Base-by-base conservation (phyloP, 2,888 invertebrate species). In the Drosophila kambysellisi region DNA sequence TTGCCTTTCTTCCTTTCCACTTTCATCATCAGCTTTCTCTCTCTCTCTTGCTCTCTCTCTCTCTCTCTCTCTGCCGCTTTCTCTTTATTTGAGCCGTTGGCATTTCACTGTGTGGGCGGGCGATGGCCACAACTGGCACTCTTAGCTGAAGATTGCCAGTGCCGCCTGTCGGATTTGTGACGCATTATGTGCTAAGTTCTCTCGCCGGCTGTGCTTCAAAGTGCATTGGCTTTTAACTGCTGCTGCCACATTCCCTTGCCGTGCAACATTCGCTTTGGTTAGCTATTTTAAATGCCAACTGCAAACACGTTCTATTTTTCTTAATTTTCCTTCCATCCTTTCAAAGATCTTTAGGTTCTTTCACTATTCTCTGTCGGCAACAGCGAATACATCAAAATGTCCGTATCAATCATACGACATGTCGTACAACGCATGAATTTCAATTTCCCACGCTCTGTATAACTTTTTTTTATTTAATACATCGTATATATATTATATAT, bases 331-430 rank as follows among this genome's bases (percentile, higher is more conserved):
- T 9, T 25, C 25, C 41, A 17, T 68, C 66, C 50, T 20, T 20
- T 51, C 8, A 52, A 17, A 33, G 41, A 6, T 17, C 17, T 15
- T n/a, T 52, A 25, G 25, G 25, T 25, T 25, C 20, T 25, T 25
- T 25, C 43, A 30, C 33, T 30, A 11, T 30, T 54, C 52, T n/a
- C 52, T n/a, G 50, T 17, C 1, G 20, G 8, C 46, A n/a, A 35
- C 56, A 30, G 30, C 20, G 20, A 59, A 58, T 61, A 52, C 46
- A 73, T 71, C 61, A 56, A 51, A 62, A 71, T 61, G 53, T 29
- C 60, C 64, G 50, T 75, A 83, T 83, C 84, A 87, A 83, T 83
- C 87, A 83, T 80, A 70, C 80, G 82, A 58, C 82, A 83, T 74
- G 83, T 65, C 74, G 69, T 64, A 50, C 30, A n/a, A 50, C 11